Evolutionary conservation across 1,140 invertebrate genomes (phyloP).

Genomic region (Cherax destructor): DNA sequence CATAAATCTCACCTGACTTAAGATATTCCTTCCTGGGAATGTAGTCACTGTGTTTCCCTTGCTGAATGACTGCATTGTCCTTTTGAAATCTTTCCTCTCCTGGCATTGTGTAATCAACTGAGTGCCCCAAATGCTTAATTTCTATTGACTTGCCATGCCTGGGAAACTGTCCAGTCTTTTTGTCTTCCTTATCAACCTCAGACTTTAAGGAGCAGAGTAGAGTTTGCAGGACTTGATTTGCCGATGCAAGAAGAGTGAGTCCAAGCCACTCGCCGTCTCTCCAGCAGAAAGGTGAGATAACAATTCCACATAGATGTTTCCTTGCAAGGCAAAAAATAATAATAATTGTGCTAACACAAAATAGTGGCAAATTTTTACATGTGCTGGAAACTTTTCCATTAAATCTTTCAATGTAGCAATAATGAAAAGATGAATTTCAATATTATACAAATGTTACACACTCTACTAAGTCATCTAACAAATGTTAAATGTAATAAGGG

Average conservation of each 20-base stretch:
- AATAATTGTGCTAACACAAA: too few species aligned
- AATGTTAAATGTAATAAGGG: too few species aligned
- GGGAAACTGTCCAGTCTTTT: neutral
- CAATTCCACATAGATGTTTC: constrained; percentile 30
- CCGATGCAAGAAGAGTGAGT: constrained; percentile 32
- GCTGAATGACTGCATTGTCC: neutral
- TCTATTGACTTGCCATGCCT: neutral
- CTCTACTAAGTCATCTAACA: too few species aligned
- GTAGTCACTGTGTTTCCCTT: neutral
- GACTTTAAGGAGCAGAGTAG: constrained; percentile 6
- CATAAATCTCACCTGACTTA: neutral
- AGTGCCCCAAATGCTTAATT: neutral
- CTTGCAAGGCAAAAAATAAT: neutral
- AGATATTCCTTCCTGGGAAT: neutral
- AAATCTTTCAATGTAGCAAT: too few species aligned
- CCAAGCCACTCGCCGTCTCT: constrained; percentile 50
- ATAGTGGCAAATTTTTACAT: too few species aligned
- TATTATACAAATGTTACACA: too few species aligned
- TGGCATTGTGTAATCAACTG: neutral
- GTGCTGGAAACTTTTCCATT: too few species aligned
- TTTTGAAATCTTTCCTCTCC: neutral
- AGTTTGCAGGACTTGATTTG: constrained; percentile 3
- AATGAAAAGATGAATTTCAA: too few species aligned
- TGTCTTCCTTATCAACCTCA: neutral
- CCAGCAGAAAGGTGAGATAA: constrained; percentile 53